phyloP scores from a whole-genome alignment of 2,113 vertebrate species.

The Uria lomvia region DNA sequence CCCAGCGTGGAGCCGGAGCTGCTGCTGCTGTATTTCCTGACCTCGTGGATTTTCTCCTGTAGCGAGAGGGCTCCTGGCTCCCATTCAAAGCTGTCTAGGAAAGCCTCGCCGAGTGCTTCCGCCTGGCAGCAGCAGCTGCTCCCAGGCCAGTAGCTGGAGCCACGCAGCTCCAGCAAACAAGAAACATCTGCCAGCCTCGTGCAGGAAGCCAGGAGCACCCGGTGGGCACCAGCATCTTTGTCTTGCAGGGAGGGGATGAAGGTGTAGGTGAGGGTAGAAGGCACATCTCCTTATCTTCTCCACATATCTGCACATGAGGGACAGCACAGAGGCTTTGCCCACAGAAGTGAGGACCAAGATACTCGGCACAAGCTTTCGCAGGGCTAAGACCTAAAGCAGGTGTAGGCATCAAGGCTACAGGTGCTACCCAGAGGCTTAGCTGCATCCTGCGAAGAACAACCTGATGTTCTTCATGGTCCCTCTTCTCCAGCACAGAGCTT shows the following conservation, averaged over 20 bases:
- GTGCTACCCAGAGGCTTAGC: neutral
- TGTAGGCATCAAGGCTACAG: neutral
- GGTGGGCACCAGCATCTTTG: neutral
- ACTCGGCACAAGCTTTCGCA: neutral
- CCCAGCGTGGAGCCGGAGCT: neutral
- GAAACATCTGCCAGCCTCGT: slow-evolving; percentile 23
- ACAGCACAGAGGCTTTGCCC: neutral
- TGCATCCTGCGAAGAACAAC: neutral
- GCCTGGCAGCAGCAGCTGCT: slow-evolving; percentile 56
- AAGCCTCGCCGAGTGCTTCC: neutral
- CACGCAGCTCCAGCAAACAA: neutral
- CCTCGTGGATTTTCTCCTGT: slow-evolving; percentile 26
- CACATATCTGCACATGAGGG: neutral
- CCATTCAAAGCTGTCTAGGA: slow-evolving; percentile 56
- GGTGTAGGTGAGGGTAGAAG: neutral
- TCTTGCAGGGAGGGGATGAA: neutral
- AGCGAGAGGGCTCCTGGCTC: slow-evolving; percentile 43
- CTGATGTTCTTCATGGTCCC: neutral
- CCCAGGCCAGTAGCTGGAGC: neutral
- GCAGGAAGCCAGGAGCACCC: neutral
- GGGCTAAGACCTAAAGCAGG: neutral
- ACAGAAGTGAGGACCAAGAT: neutral
- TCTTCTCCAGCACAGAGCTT: neutral
- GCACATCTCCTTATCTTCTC: neutral
- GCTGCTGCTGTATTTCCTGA: slow-evolving; percentile 21